Evolutionary conservation across 2,888 invertebrate species (phyloP), one percentile per base, ranked within the genome.

Genomic region (Syrphus vitripennis): DNA sequence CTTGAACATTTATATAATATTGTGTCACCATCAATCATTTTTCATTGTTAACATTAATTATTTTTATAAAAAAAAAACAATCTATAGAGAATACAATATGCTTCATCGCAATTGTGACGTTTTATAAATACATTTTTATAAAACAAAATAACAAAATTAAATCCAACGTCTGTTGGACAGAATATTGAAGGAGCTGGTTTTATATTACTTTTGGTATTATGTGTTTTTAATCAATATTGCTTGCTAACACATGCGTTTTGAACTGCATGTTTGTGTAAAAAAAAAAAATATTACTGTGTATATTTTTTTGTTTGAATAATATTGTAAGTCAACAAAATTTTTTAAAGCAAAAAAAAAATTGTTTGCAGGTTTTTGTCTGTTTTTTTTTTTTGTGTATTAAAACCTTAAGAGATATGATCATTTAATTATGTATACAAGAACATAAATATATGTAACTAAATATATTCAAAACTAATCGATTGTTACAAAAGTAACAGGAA

Each of bases 21-120:
- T 67, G 50, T 65, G 21, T 70, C 45, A 14, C 63, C 70, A 79
- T 79, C 70, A 75, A 79, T 75, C 83, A 79, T 83, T 70, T 72
- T 42, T 53, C 42, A 65, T 71, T 71, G 65, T 65, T 74, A 45
- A 53, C 50, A 72, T 74, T 74, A 10, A 34, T 29, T 72, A 63
- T 72, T 71, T 77, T 12, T 75, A 9, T 76, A 19, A 61, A 61
- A 55, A 55, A 26, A 29, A 69, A 48, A 45, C 26, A 24, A 6
- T 4, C 19, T 48, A 67, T 7, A 69, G 42, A 75, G 31, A 40
- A 55, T 53, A 57, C 34, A 34, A 34, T 67, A 19, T 37, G 31
- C 34, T 67, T 50, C 48, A 24, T 50, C 34, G 34, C 48, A 67
- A 34, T 67, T 19, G 50, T 50, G 50, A 50, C n/a, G 34, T 50